A percentile compares a stretch with the other conserved stretches of the same genome.
These are phyloP conservation scores for Eptesicus fuscus DNA, from an alignment of 2,113 vertebrate genomes.

Conservation along the genomic window DNA sequence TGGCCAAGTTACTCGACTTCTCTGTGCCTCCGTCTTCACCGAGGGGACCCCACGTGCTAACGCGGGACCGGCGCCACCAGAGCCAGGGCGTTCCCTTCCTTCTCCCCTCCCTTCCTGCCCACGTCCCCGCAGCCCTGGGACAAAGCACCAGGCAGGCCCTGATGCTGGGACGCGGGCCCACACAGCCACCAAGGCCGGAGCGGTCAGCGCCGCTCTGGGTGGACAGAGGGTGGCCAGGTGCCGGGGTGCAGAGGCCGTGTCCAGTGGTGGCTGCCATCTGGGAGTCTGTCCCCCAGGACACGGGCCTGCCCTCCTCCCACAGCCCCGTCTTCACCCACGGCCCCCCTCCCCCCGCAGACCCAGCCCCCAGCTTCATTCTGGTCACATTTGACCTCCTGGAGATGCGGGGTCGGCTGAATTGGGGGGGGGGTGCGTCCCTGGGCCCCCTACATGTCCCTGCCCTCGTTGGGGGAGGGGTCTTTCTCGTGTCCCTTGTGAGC, in stretches of 20 bases:
- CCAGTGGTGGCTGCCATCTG: background rate
- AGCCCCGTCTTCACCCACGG: no score
- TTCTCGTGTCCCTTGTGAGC: background rate
- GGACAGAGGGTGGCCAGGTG: background rate
- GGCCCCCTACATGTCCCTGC: no score
- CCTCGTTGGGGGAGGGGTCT: background rate
- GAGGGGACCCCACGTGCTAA: background rate
- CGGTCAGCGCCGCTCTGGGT: background rate
- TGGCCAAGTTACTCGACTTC: background rate
- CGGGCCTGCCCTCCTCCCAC: no score
- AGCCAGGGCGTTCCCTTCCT: background rate
- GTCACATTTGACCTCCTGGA: no score
- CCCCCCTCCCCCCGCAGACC: rapidly evolving
- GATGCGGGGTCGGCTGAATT: rapidly evolving
- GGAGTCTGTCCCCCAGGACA: no score
- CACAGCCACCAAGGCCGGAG: background rate
- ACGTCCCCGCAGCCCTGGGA: rapidly evolving
- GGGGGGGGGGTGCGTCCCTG: background rate
- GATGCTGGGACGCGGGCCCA: background rate
- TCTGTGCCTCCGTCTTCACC: background rate
- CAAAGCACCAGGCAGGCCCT: background rate
- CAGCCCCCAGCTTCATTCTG: background rate
- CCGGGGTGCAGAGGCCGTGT: background rate
- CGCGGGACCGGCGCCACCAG: no score
- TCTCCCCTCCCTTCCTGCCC: no score